These are phyloP conservation scores for Lemur catta DNA, from an alignment of 2,797 vertebrate genomes.

Conservation along the genomic window DNA sequence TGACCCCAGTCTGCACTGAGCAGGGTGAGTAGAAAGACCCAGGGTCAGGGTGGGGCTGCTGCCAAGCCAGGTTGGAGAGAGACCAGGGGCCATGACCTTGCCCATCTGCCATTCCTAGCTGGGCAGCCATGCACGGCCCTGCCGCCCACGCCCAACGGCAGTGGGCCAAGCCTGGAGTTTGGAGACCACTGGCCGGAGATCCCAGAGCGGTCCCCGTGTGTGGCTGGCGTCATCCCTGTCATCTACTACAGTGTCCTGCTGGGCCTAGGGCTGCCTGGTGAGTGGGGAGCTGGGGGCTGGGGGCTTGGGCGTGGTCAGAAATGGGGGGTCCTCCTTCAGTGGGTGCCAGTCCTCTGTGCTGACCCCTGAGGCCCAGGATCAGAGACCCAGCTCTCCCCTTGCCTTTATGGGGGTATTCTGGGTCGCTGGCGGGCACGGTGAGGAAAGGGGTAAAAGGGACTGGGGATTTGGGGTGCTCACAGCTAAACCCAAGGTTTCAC, in stretches of 20 bases:
- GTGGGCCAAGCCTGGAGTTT: not conserved
- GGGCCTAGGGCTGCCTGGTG: conserved; percentile 94
- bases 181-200: not conserved
- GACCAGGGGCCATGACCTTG: not conserved
- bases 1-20: not conserved
- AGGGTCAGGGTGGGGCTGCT: not conserved
- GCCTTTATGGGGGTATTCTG: not conserved
- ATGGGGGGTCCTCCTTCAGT: not conserved
- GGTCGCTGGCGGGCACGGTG: not conserved
- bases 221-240: conserved; percentile 89
- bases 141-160: conserved; percentile 70
- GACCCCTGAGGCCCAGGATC: not conserved
- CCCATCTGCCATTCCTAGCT: not conserved
- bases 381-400: not conserved
- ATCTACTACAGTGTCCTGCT: conserved; percentile 94
- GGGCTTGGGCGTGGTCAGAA: not conserved
- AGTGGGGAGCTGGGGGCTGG: conserved; percentile 29
- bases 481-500: not conserved
- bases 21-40: not conserved
- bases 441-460: not conserved
- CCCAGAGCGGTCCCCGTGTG: conserved; percentile 87
- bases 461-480: not conserved
- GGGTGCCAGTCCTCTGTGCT: not conserved
- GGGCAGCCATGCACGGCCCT: not conserved
- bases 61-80: not conserved